phyloP scores from a whole-genome alignment of 2,888 invertebrate genomes.

The Corbicula japonica region DNA sequence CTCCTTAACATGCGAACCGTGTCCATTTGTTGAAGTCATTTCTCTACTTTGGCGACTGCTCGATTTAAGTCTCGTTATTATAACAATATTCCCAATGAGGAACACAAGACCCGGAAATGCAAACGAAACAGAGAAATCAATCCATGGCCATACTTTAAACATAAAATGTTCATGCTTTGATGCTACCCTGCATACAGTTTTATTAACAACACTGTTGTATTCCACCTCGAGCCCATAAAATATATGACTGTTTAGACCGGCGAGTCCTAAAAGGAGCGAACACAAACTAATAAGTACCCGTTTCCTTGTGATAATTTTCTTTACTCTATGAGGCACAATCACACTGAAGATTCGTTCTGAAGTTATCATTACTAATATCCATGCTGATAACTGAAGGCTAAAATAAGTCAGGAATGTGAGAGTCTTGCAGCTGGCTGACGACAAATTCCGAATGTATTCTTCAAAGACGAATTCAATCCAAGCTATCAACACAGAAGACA shows the following conservation, averaged over 20 bases:
- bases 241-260: conserved; percentile 4
- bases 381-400: conserved; percentile 1
- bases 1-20: background rate
- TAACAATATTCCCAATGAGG: conserved; percentile 3
- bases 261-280: background rate
- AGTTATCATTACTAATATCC: conserved; percentile 12
- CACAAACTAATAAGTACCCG: background rate
- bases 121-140: conserved; percentile 31
- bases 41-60: background rate
- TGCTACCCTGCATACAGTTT: background rate
- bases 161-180: conserved; percentile 8
- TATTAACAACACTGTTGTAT: background rate
- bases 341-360: conserved; percentile 3
- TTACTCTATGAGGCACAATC: background rate
- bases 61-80: background rate
- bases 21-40: background rate
- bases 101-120: conserved; percentile 8
- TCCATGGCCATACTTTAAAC: conserved; percentile 39
- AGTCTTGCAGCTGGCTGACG: background rate
- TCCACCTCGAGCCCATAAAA: background rate
- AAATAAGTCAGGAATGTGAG: background rate
- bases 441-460: background rate
- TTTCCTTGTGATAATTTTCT: background rate
- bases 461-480: background rate
- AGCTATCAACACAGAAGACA: background rate